A percentile compares a stretch with the other conserved stretches of the same genome.
These are phyloP conservation scores for Conops quadrifasciatus DNA, from an alignment of 2,888 invertebrate genomes.

Conservation along the genomic window DNA sequence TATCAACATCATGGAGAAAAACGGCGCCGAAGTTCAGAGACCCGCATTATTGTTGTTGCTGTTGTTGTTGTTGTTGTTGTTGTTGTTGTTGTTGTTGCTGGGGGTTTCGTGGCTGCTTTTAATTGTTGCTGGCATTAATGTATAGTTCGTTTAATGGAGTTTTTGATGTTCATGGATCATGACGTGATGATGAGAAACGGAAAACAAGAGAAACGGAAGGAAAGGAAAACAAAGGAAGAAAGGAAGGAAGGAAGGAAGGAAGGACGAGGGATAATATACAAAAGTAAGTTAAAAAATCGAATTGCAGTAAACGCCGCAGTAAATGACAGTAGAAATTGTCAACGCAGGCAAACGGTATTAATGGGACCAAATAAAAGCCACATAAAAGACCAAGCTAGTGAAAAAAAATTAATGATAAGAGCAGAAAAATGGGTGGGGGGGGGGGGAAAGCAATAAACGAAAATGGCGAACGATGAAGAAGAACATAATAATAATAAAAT, in stretches of 20 bases:
- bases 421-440: constrained; percentile 1
- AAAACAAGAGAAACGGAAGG: not conserved
- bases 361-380: not conserved
- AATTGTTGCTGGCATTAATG: not conserved
- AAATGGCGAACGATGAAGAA: constrained; percentile 10
- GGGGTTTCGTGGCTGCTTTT: not conserved
- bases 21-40: no score
- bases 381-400: not conserved
- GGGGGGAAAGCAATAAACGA: not conserved
- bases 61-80: constrained; percentile 10
- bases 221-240: not conserved
- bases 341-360: not conserved
- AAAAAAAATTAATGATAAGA: constrained; percentile 26
- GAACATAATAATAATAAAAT: constrained; percentile 9
- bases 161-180: constrained; percentile 13
- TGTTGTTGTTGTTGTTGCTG: not conserved
- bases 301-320: not conserved
- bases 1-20: not conserved
- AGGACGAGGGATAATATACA: not conserved
- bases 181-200: constrained; percentile 14
- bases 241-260: not conserved
- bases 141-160: constrained; percentile 27
- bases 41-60: not conserved
- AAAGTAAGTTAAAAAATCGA: not conserved
- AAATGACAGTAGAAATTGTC: not conserved